Evolutionary conservation across 2,888 invertebrate species (phyloP), one percentile per base, ranked within the genome.

Genomic region (Venusia cambrica): DNA sequence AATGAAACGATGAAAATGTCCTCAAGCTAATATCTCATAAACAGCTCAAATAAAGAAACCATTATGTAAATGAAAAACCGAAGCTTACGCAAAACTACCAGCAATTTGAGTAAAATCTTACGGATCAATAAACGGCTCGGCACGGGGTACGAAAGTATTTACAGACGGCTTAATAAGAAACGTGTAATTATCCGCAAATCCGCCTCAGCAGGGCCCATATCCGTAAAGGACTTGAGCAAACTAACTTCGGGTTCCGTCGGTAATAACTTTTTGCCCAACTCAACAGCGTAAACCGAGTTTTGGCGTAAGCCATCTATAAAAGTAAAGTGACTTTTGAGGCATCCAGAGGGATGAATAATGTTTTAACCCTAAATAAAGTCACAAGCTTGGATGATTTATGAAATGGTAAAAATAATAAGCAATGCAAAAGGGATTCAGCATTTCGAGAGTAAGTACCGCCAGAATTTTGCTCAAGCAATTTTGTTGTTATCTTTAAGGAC

Each of bases 101-200:
- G 15, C 17, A 13, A 29, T 26, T 22, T 24, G 16, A 30, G 34
- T 34, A 5, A 38, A 28, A 33, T 25, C 2, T 17, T 8, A 11
- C 11, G 33, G 27, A 28, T 36, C 36, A 15, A 36, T 36, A 28
- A 22, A 27, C 15, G 10, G 29, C 20, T 18, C 21, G 7, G 33
- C 21, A 20, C 21, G 5, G 17, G 22, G 32, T 32, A 36, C 29
- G 43, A 50, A 65, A 64, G 67, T 75, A 73, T 74, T 75, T 73
- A 63, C 69, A 53, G 67, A 67, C 61, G 61, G 67, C 73, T 76
- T 75, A 73, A 72, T 73, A 73, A 63, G 69, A 69, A 68, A 62
- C 64, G 64, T 54, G 73, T 73, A 76, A 74, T 74, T 74, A 74
- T 73, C 73, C 65, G 62, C 63, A 68, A 72, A 73, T 70, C 45